These are phyloP conservation scores for Vulpes lagopus DNA, from an alignment of 2,113 vertebrate species.

Conservation along the genomic window DNA sequence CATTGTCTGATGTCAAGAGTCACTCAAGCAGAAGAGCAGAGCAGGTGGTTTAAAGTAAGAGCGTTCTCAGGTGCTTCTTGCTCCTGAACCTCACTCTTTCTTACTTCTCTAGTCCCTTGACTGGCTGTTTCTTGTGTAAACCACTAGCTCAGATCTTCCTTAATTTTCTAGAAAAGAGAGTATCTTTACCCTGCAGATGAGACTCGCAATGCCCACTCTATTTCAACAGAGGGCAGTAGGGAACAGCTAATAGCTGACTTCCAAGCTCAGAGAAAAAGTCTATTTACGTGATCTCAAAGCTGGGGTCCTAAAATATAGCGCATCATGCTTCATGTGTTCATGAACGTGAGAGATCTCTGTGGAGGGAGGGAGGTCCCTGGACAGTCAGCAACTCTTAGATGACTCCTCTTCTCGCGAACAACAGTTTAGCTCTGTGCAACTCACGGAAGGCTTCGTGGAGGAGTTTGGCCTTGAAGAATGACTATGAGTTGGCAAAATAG, in stretches of 20 bases:
- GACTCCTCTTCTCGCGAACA: not conserved
- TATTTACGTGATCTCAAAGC: not conserved
- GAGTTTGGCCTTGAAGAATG: not conserved
- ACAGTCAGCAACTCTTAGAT: not conserved
- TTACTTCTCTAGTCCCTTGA: not conserved
- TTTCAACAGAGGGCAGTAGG: slow-evolving; percentile 65
- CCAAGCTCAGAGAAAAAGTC: not conserved
- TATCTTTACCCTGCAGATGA: not conserved
- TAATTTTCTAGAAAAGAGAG: not conserved
- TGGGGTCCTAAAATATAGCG: not conserved
- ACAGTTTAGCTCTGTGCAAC: not conserved
- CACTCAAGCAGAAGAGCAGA: not conserved
- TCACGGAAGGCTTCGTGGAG: not conserved
- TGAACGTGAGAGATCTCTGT: not conserved
- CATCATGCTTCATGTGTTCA: not conserved
- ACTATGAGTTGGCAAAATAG: not conserved
- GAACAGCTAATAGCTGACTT: not conserved
- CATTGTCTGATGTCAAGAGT: not conserved
- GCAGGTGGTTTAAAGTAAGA: not conserved
- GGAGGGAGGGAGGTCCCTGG: not conserved
- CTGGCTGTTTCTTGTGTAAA: not conserved
- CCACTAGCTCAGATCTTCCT: not conserved
- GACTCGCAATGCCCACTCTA: not conserved
- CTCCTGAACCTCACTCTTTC: not conserved
- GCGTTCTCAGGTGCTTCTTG: not conserved